Evolutionary conservation across 2,888 invertebrate genomes (phyloP).

Genomic region (Nesidiocoris tenuis): DNA sequence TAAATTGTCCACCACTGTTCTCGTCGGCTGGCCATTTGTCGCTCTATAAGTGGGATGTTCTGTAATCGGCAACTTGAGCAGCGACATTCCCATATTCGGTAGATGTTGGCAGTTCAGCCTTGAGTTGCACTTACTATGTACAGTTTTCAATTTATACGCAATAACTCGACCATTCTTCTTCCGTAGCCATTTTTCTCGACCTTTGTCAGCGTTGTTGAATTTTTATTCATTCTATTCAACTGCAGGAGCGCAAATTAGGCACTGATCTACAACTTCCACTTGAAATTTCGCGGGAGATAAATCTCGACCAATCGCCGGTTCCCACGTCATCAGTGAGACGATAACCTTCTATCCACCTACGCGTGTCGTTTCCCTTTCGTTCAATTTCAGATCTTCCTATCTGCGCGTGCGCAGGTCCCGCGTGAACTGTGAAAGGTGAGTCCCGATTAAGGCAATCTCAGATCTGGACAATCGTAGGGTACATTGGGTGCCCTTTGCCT

Average conservation of each 20-base stretch:
- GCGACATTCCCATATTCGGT: background rate
- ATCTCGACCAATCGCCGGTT: background rate
- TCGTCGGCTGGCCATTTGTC: background rate
- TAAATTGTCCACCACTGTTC: too few species aligned
- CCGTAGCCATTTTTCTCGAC: background rate
- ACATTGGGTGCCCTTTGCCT: background rate
- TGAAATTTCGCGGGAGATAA: background rate
- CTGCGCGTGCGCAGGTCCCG: background rate
- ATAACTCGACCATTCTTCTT: background rate
- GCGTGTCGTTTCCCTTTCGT: background rate
- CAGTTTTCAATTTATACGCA: background rate
- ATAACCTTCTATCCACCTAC: background rate
- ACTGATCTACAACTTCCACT: too few species aligned
- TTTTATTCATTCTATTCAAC: background rate
- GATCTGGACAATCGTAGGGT: background rate
- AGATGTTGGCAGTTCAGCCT: background rate
- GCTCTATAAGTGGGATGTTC: background rate
- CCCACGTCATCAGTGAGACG: background rate
- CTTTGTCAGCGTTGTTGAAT: background rate
- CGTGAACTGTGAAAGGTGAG: background rate
- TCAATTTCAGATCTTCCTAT: background rate
- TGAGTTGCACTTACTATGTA: background rate
- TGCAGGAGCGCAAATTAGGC: too few species aligned
- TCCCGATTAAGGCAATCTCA: background rate
- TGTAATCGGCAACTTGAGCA: background rate